Conservation (phyloP, 2,888 invertebrate species). For the Globia sparganii region DNA sequence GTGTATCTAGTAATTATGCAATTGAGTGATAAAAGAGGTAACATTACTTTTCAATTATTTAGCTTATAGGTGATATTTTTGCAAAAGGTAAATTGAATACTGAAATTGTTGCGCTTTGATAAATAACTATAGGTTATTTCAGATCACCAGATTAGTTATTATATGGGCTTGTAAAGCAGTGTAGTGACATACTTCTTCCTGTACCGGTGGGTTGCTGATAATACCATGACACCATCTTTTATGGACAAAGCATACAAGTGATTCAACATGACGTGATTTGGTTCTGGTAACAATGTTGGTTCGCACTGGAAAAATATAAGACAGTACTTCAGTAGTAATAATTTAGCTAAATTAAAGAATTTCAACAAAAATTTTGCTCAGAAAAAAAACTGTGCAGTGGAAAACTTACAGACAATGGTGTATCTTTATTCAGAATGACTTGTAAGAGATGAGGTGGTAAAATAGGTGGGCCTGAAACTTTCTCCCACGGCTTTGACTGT, state of each 20-base stretch:
- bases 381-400: conserved; percentile 3
- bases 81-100: conserved; percentile 43
- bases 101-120: conserved; percentile 46
- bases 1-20: conserved; percentile 20
- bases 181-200: conserved; percentile 99
- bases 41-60: conserved; percentile 21
- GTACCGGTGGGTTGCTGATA: conserved; percentile 99
- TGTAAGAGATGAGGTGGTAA: conserved; percentile 99
- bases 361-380: not conserved
- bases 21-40: conserved; percentile 1
- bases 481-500: conserved; percentile 97
- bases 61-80: conserved; percentile 15
- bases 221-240: conserved; percentile 99
- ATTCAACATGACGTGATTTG: conserved; percentile 99
- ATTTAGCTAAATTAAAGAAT: not conserved
- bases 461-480: conserved; percentile 98
- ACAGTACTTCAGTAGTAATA: not conserved
- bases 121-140: conserved; percentile 40
- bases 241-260: conserved; percentile 99
- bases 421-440: conserved; percentile 99
- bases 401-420: conserved; percentile 95
- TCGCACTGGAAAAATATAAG: conserved; percentile 94
- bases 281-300: conserved; percentile 99
- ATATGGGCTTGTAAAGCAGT: conserved; percentile 99
- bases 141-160: conserved; percentile 73